These are phyloP conservation scores for Stratiomys singularior DNA, from an alignment of 2,888 invertebrate species.

Conservation along the genomic window DNA sequence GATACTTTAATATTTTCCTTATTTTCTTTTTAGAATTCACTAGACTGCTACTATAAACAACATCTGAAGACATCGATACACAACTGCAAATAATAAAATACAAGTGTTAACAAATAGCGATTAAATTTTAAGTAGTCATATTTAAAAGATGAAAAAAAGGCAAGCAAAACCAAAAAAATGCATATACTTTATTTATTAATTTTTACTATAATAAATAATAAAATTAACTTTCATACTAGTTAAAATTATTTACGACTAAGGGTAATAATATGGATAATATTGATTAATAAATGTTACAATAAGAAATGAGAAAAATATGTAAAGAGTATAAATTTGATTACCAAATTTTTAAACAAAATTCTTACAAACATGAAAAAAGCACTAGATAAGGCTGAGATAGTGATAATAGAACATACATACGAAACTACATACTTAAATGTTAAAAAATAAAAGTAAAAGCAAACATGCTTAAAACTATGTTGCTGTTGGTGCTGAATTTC, in stretches of 20 bases:
- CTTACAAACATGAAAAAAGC: conserved; percentile 27
- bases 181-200: conserved; percentile 36
- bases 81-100: conserved; percentile 47
- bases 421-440: background rate
- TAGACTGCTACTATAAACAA: conserved; percentile 54
- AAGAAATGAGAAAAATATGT: conserved; percentile 9
- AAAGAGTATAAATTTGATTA: conserved; percentile 14
- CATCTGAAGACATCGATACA: conserved; percentile 49
- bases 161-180: conserved; percentile 46
- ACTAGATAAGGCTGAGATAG: conserved; percentile 45
- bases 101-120: conserved; percentile 56
- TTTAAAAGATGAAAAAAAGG: conserved; percentile 44
- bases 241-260: conserved; percentile 34
- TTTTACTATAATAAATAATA: conserved; percentile 26
- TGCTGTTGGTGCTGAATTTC: conserved; percentile 41
- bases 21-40: conserved; percentile 54
- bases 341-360: conserved; percentile 5
- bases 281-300: too few relatives aligned
- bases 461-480: conserved; percentile 14
- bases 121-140: conserved; percentile 53
- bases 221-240: conserved; percentile 19
- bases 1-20: too few relatives aligned
- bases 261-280: conserved; percentile 15
- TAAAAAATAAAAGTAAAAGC: conserved; percentile 15
- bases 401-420: conserved; percentile 39